phyloP scores from a whole-genome alignment of 2,113 vertebrate genomes.

The Callospermophilus lateralis region DNA sequence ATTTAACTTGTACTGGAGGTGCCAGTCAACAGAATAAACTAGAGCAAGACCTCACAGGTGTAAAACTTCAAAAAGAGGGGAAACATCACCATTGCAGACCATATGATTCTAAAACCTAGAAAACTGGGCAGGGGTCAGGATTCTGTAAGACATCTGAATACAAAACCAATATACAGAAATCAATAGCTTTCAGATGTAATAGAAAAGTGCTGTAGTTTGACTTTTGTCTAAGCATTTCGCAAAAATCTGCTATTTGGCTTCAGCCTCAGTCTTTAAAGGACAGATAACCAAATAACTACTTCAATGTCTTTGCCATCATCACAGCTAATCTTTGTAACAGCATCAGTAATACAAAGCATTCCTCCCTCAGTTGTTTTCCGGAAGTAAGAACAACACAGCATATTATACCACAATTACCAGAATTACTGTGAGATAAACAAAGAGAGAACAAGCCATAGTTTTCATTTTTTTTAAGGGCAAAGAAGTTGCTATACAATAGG shows the following conservation, averaged over 20 bases:
- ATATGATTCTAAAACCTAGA: background rate
- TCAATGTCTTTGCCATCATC: background rate
- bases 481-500: background rate
- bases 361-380: background rate
- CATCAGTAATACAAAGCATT: background rate
- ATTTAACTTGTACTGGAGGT: background rate
- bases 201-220: background rate
- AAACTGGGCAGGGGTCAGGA: background rate
- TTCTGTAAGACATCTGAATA: background rate
- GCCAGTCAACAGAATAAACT: background rate
- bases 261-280: background rate
- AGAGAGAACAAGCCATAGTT: background rate
- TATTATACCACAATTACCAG: background rate
- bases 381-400: background rate
- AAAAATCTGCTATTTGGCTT: background rate
- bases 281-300: background rate
- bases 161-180: conserved; percentile 6
- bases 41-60: background rate
- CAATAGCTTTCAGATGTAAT: background rate
- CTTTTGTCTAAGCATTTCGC: background rate
- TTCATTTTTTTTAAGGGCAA: background rate
- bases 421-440: background rate
- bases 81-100: background rate
- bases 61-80: background rate
- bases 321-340: background rate